Evolutionary conservation across 2,113 vertebrate genomes (phyloP).

Genomic region (Ramphastos sulfuratus): DNA sequence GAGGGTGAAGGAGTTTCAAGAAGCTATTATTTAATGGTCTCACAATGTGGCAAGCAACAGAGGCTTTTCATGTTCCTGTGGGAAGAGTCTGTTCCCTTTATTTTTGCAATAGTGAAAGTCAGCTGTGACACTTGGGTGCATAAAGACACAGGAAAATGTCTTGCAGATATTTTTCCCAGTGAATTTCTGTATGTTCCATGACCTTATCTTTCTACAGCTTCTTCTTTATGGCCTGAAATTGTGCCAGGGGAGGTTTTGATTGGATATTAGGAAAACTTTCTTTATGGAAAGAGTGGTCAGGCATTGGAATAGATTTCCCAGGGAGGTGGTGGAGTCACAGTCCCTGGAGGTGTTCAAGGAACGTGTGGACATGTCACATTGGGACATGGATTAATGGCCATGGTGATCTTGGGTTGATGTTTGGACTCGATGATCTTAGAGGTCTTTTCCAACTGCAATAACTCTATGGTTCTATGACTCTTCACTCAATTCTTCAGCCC

Average conservation of each 20-base stretch:
- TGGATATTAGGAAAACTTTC: no score
- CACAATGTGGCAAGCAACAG: background rate
- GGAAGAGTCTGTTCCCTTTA: conserved; percentile 1
- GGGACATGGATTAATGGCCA: no score
- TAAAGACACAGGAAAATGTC: background rate
- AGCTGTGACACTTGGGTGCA: background rate
- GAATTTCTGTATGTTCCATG: background rate
- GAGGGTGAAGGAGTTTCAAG: background rate
- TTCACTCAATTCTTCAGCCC: background rate
- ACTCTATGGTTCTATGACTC: no score
- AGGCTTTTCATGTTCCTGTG: background rate
- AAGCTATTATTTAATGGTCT: background rate
- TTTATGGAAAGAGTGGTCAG: no score
- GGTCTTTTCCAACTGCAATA: no score
- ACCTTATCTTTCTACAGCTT: background rate
- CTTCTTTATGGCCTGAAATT: background rate
- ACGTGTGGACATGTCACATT: no score
- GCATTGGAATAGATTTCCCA: no score
- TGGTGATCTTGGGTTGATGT: no score
- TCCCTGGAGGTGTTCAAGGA: no score
- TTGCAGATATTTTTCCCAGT: background rate
- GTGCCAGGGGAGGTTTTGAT: no score
- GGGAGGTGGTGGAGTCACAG: no score
- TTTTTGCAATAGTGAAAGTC: background rate
- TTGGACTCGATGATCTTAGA: no score